phyloP scores from a whole-genome alignment of 2,113 vertebrate species.

The Tychaedon coryphoeus region DNA sequence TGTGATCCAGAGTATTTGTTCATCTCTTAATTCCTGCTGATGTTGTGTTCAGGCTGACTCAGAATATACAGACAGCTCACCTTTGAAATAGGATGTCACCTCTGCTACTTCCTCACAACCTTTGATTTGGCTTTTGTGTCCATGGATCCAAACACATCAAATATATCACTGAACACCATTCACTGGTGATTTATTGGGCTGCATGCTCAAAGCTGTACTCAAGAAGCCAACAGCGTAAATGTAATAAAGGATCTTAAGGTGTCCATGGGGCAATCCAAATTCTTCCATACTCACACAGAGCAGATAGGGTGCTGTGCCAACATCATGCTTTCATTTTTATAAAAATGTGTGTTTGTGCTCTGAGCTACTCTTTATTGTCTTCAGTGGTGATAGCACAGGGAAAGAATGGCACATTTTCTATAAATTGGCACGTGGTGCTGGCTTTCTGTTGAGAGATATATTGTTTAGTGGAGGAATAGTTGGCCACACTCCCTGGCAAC shows the following conservation, averaged over 20 bases:
- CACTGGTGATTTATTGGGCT: not conserved
- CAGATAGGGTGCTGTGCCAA: not conserved
- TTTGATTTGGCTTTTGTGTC: not conserved
- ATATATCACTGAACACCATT: not conserved
- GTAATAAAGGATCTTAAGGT: not conserved
- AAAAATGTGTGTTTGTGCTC: not conserved
- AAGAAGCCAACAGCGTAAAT: not conserved
- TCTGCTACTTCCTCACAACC: not conserved
- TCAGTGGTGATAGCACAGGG: not conserved
- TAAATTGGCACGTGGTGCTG: not conserved
- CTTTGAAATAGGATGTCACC: accelerated
- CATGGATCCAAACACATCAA: not conserved
- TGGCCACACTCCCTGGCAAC: not conserved
- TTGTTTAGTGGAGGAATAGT: not conserved
- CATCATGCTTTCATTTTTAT: not conserved
- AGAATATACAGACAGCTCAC: accelerated
- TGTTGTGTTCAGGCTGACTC: not conserved
- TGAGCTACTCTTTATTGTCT: conserved; percentile 4
- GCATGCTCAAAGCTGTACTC: not conserved
- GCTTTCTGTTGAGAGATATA: conserved; percentile 19
- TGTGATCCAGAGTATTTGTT: not conserved
- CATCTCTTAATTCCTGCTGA: not conserved
- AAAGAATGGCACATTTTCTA: not conserved
- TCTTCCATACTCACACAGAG: not conserved
- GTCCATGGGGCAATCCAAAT: not conserved